Evolutionary conservation across 1,140 invertebrate species (phyloP).

Genomic region (Papilio aristodemus): DNA sequence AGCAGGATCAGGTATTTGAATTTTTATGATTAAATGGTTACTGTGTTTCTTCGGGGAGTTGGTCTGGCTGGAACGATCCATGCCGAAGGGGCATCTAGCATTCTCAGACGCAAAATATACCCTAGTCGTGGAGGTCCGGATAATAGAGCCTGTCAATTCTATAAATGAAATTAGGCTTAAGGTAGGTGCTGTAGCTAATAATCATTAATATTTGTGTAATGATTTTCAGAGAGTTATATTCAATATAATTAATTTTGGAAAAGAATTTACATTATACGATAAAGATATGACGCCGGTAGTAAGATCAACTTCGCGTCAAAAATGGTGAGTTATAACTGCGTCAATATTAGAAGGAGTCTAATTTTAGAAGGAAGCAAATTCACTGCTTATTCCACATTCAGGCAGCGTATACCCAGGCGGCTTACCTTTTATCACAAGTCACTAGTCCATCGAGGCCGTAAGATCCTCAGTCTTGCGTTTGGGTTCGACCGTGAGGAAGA

Average conservation of each 20-base stretch:
- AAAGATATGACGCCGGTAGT: constrained; percentile 96
- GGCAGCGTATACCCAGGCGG: constrained; percentile 91
- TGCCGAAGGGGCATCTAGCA: too few relatives aligned
- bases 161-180: neutral
- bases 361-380: neutral
- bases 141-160: too few relatives aligned
- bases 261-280: constrained; percentile 93
- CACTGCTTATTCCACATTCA: constrained; percentile 64
- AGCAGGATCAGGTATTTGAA: constrained; percentile 88
- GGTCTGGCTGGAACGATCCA: too few relatives aligned
- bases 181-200: neutral
- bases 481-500: constrained; percentile 96
- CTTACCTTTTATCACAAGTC: constrained; percentile 97
- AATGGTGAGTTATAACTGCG: constrained; percentile 86
- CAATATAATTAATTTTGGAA: constrained; percentile 98
- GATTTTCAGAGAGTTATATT: constrained; percentile 94
- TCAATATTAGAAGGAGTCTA: constrained; percentile 14
- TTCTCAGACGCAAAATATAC: too few relatives aligned
- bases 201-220: constrained; percentile 12
- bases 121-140: too few relatives aligned
- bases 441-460: constrained; percentile 92
- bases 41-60: too few relatives aligned
- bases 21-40: too few relatives aligned
- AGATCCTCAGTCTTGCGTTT: constrained; percentile 96
- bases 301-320: constrained; percentile 92